A percentile compares a stretch with the other conserved stretches of the same genome.
Evolutionary conservation across 1,140 invertebrate species (phyloP).

Genomic region (Drosophila neocordata): DNA sequence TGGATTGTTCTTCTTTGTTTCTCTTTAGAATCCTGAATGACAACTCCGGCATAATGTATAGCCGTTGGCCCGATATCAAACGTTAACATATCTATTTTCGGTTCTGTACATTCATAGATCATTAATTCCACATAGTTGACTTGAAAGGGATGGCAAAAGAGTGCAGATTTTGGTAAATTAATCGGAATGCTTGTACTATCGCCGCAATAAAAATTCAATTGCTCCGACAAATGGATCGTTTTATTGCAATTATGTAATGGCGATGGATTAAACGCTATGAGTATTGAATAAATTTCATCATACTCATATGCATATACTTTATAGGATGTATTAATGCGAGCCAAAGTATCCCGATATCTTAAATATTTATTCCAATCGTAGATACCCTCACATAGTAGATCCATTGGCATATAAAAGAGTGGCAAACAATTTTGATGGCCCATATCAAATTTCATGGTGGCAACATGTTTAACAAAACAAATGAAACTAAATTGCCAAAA

Average conservation of each 20-base stretch:
- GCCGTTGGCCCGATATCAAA: background rate
- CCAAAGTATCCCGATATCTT: slow-evolving; percentile 10
- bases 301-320: slow-evolving; percentile 1
- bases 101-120: background rate
- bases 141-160: slow-evolving; percentile 2
- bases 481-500: slow-evolving; percentile 20
- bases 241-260: slow-evolving; percentile 5
- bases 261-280: slow-evolving; percentile 4
- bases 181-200: background rate
- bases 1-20: background rate
- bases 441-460: background rate
- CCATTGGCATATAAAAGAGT: background rate
- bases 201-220: slow-evolving; percentile 14
- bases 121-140: slow-evolving; percentile 16
- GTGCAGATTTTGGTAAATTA: background rate
- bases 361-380: slow-evolving; percentile 7
- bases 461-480: background rate
- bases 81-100: background rate
- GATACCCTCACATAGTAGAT: slow-evolving; percentile 16
- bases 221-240: background rate
- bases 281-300: background rate
- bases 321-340: background rate
- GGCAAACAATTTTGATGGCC: background rate
- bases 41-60: background rate
- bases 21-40: background rate